Conservation (phyloP, 2,113 vertebrate species). For the Salvator merianae region DNA sequence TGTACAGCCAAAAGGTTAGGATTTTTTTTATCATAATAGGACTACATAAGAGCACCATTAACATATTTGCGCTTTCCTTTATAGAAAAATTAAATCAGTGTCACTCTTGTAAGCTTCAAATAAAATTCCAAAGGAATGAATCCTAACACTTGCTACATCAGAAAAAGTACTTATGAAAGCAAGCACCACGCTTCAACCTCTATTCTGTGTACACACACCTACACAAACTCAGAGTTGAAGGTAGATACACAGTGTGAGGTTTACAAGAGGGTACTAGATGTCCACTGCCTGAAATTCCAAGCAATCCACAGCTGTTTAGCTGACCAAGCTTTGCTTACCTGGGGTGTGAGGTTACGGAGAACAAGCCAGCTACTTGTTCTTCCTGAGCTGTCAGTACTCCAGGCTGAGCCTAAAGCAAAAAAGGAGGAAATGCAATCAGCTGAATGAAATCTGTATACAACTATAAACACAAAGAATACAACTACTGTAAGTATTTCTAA, state of each 20-base stretch:
- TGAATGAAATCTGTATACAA: neutral
- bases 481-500: slow-evolving; percentile 17
- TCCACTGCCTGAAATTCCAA: neutral
- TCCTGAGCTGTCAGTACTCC: slow-evolving; percentile 95
- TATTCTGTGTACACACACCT: too few relatives aligned
- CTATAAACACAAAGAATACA: neutral
- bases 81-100: neutral
- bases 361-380: slow-evolving; percentile 98
- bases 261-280: neutral
- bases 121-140: neutral
- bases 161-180: neutral
- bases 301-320: neutral
- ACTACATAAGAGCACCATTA: neutral
- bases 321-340: slow-evolving; percentile 71
- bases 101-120: neutral
- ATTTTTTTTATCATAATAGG: neutral
- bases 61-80: neutral
- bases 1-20: neutral
- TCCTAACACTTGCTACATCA: neutral
- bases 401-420: slow-evolving; percentile 84
- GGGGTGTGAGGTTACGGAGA: slow-evolving; percentile 96
- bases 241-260: neutral
- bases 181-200: too few relatives aligned
- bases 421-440: slow-evolving; percentile 11
- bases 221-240: neutral